Evolutionary conservation across 2,888 invertebrate genomes (phyloP), one percentile per base, ranked within the genome.

Genomic region (Ennomos erosarius): DNA sequence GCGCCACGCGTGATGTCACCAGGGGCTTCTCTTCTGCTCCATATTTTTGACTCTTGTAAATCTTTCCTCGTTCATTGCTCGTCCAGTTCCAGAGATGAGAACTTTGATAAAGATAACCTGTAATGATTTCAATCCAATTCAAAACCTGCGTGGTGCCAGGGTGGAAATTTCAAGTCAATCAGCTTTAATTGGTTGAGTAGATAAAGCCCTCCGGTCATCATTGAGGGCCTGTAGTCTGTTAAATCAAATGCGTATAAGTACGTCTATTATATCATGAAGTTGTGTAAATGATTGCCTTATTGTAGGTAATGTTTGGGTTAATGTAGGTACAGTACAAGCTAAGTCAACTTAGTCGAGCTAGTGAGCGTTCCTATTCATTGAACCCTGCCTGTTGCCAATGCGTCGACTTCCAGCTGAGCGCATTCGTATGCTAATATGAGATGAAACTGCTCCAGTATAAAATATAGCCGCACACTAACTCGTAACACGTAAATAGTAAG

Each of bases 1-100:
- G 90, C 90, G 90, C 90, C 90, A 82, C 62, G 70, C 73, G 81
- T 90, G 90, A 90, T 90, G 90, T 90, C 90, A 90, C 78, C 84
- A 62, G 61, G 67, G 47, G 64, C 68, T 67, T 69, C 67, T 69
- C 65, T 68, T 63, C 64, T 65, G 71, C 60, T 70, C 59, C 57
- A 43, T 39, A 55, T 55, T 62, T 49, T 59, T 42, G 12, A 10
- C 36, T 1, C 26, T 13, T 40, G 42, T 10, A 51, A 48, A 12
- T 44, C 1, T 43, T 50, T 46, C 38, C 12, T 35, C 16, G 42
- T 26, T 45, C 61, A 55, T 62, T 52, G 55, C 53, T 43, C 34
- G 54, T 43, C 35, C n/a, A n/a, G 50, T 43, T 49, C 38, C 12
- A n/a, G 9, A 45, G 12, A 38, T 38, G 38, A 34, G 10, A 34